A percentile compares a stretch with the other conserved stretches of the same genome.
Evolutionary conservation across 2,113 vertebrate genomes (phyloP).

Genomic region (Coptodon bakossiorum): DNA sequence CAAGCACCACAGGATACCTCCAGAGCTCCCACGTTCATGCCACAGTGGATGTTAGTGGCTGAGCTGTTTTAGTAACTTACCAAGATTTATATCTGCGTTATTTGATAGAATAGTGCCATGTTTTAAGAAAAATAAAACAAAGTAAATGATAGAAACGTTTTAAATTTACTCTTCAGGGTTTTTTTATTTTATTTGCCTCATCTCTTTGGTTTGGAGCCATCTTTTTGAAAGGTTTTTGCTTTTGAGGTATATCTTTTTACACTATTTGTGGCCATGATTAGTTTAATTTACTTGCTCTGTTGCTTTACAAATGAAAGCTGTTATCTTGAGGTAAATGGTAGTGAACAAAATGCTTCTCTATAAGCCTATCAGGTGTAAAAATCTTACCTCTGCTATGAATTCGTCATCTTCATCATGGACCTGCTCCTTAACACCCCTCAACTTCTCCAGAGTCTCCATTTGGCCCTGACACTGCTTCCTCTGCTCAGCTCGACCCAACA

Average conservation of each 20-base stretch:
- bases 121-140: background rate
- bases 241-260: background rate
- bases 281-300: background rate
- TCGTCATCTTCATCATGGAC: constrained; percentile 73
- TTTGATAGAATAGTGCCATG: background rate
- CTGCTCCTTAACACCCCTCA: constrained; percentile 70
- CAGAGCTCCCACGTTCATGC: background rate
- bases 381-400: constrained; percentile 79
- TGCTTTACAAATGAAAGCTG: background rate
- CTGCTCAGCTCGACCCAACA: constrained; percentile 76
- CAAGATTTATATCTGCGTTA: background rate
- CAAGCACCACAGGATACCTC: background rate
- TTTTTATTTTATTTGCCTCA: background rate
- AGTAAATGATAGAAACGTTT: background rate
- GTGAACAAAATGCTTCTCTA: background rate
- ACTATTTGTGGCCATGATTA: background rate
- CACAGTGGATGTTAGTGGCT: background rate
- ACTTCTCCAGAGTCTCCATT: constrained; percentile 82
- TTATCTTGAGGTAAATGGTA: background rate
- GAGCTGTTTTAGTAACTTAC: background rate
- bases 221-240: background rate
- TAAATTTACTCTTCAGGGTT: background rate
- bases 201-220: background rate
- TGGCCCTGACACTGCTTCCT: constrained; percentile 76
- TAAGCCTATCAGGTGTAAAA: background rate